Evolutionary conservation across 2,888 invertebrate genomes (phyloP).

Genomic region (Heliconius cydno): DNA sequence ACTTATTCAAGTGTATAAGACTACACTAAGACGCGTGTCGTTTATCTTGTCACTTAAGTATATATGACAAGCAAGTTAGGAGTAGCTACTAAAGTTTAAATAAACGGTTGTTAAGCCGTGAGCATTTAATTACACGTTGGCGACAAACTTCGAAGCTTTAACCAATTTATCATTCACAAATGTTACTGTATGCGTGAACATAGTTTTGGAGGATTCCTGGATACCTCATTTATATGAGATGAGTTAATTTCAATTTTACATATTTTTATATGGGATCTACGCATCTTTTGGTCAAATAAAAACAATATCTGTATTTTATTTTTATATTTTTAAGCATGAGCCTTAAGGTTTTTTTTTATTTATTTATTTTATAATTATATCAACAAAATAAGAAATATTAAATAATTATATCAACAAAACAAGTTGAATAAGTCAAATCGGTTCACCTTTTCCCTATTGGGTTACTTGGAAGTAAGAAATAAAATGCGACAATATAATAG

Average conservation of each 20-base stretch:
- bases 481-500: slow-evolving; percentile 33
- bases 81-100: slow-evolving; percentile 44
- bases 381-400: too few species aligned
- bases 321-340: background rate
- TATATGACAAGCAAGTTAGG: slow-evolving; percentile 43
- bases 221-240: background rate
- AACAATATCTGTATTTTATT: background rate
- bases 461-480: slow-evolving; percentile 27
- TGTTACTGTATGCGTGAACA: slow-evolving; percentile 29
- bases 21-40: slow-evolving; percentile 5
- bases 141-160: slow-evolving; percentile 43
- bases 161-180: slow-evolving; percentile 39
- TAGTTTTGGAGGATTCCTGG: slow-evolving; percentile 27
- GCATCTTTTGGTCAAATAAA: background rate
- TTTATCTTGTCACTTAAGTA: slow-evolving; percentile 35
- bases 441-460: slow-evolving; percentile 7
- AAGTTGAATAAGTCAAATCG: slow-evolving; percentile 2
- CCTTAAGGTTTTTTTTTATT: too few species aligned
- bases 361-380: too few species aligned
- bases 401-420: background rate
- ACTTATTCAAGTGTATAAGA: slow-evolving; percentile 12
- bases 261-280: background rate
- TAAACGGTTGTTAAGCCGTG: slow-evolving; percentile 46
- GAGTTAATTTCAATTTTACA: background rate
- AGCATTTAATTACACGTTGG: slow-evolving; percentile 46